Percentiles rank a stretch among this genome's conserved stretches.
Conservation (phyloP, 2,888 invertebrate species). For the Oasisia sp. region DNA sequence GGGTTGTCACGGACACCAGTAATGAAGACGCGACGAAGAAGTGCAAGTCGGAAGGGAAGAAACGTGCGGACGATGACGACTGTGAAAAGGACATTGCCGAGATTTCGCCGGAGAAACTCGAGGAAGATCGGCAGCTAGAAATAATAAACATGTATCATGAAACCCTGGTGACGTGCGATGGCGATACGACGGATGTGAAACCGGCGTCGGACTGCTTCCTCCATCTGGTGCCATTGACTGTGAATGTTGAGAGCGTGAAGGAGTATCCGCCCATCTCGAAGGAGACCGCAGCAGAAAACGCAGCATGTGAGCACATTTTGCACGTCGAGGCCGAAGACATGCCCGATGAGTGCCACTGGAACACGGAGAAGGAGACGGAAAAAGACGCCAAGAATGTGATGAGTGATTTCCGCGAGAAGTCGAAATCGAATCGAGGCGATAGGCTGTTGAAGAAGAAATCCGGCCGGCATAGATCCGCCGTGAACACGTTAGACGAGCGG, state of each 20-base stretch:
- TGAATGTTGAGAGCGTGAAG: background rate
- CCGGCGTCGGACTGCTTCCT: background rate
- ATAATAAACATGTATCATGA: slow-evolving; percentile 8
- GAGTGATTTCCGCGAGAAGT: background rate
- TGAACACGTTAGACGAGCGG: slow-evolving; percentile 51
- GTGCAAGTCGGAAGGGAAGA: background rate
- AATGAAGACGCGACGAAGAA: background rate
- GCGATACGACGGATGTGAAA: background rate
- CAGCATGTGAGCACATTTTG: background rate
- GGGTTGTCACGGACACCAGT: background rate
- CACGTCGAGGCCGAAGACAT: background rate
- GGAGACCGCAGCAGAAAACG: background rate
- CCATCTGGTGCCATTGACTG: background rate
- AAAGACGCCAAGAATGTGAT: slow-evolving; percentile 17
- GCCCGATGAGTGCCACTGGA: background rate
- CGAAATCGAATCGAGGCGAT: background rate
- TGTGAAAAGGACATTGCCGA: slow-evolving; percentile 42
- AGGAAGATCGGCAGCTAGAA: slow-evolving; percentile 40
- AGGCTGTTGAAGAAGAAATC: slow-evolving; percentile 4
- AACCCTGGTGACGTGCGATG: background rate
- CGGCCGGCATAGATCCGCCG: slow-evolving; percentile 39
- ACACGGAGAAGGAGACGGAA: background rate
- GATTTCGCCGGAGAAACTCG: slow-evolving; percentile 35
- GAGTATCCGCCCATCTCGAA: slow-evolving; percentile 18
- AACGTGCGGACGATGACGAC: slow-evolving; percentile 27